Percentiles rank a stretch among this genome's conserved stretches.
These are phyloP conservation scores for Drusus annulatus DNA, from an alignment of 1,140 invertebrate species.

Conservation along the genomic window DNA sequence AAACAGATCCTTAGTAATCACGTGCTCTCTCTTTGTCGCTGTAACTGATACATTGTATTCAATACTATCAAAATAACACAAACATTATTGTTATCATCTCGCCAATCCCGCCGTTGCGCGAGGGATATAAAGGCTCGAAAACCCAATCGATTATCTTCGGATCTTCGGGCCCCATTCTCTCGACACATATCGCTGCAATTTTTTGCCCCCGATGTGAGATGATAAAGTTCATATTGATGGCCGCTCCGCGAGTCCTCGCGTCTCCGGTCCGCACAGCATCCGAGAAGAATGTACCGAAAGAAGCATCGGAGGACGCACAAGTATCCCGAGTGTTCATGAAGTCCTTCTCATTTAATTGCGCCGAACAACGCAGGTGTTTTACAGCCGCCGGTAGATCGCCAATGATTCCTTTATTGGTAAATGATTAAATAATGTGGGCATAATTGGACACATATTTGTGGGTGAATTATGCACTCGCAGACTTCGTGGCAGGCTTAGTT, in stretches of 20 bases:
- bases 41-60: too few species aligned
- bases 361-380: slow-evolving; percentile 4
- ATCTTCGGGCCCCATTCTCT: neutral
- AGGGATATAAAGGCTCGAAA: too few species aligned
- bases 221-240: slow-evolving; percentile 28
- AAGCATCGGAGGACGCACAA: neutral
- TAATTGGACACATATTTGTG: too few species aligned
- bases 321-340: neutral
- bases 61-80: too few species aligned
- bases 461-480: too few species aligned
- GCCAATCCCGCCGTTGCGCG: too few species aligned
- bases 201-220: neutral
- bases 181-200: neutral
- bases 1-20: too few species aligned
- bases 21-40: too few species aligned
- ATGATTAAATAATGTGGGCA: neutral
- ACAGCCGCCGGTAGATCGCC: neutral
- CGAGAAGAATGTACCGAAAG: neutral
- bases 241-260: neutral
- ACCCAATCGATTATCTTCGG: too few species aligned
- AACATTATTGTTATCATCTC: too few species aligned
- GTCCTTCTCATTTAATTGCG: neutral
- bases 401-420: neutral
- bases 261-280: neutral
- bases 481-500: too few species aligned